Conservation (phyloP, 1,140 invertebrate species). For the Psilanteris sp. region DNA sequence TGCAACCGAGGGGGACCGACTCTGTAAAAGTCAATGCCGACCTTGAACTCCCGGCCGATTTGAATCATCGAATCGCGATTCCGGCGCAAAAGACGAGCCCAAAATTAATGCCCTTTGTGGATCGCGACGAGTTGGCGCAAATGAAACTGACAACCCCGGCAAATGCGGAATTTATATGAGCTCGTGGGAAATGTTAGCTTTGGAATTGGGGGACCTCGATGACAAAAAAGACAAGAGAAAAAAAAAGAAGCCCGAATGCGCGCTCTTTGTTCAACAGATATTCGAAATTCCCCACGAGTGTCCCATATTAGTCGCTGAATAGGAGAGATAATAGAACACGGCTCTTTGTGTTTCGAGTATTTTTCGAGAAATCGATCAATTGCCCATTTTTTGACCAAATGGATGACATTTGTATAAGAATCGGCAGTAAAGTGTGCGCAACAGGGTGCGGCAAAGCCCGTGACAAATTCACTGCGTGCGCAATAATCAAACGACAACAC, state of each 20-base stretch:
- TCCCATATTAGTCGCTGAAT: constrained; percentile 50
- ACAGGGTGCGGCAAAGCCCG: too few relatives aligned
- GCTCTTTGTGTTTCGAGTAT: constrained; percentile 51
- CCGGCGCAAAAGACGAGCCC: not conserved
- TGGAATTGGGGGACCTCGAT: constrained; percentile 13
- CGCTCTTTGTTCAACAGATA: constrained; percentile 43
- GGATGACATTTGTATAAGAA: constrained; percentile 12
- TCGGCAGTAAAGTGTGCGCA: not conserved
- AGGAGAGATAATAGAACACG: constrained; percentile 39
- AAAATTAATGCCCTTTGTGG: constrained; percentile 25
- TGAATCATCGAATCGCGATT: not conserved
- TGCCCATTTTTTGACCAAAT: constrained; percentile 24
- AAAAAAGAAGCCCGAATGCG: constrained; percentile 24
- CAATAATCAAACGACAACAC: too few relatives aligned
- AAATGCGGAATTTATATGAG: constrained; percentile 52
- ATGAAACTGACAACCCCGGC: constrained; percentile 26
- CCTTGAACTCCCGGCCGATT: constrained; percentile 1
- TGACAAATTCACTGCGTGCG: constrained; percentile 16
- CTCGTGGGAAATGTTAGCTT: constrained; percentile 52
- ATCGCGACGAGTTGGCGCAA: constrained; percentile 13
- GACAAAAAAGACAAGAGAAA: constrained; percentile 7
- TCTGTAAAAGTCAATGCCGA: constrained; percentile 30
- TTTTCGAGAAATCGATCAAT: constrained; percentile 44
- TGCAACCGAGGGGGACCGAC: constrained; percentile 20
- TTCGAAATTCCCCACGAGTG: constrained; percentile 58